Base-by-base conservation (phyloP, 2,888 invertebrate species). In the Parnassius smintheus region DNA sequence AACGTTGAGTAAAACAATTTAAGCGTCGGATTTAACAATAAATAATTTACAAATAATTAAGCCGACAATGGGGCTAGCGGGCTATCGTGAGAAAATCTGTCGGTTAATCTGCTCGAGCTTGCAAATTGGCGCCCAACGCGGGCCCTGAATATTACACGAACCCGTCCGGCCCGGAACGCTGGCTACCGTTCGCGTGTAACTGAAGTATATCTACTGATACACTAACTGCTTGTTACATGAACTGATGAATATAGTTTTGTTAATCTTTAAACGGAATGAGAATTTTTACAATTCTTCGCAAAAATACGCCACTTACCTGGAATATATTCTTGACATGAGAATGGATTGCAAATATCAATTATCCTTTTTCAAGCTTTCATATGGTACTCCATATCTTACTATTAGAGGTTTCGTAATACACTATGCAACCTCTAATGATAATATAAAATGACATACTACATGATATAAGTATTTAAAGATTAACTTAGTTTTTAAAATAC, bases 91-190 rank as follows among this genome's bases (percentile, higher is more conserved):
- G 49, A 45, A 58, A 62, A 58, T 58, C 62, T 58, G 58, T 12
- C 64, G 68, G 64, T 64, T 70, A 70, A 75, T 71, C 71, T 65
- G 68, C 58, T 67, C 56, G 63, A 68, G 65, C 66, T 71, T 68
- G 69, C 70, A 67, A 68, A 68, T 65, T 56, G 61, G 56, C 61
- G 69, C 67, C 68, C 72, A 64, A 48, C 66, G 66, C 63, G 54
- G 72, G 61, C 56, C 59, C 49, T 74, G 70, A 70, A 74, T 73
- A 71, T 72, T 74, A 67, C 66, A 73, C 63, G 68, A 63, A 60
- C 64, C n/a, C 50, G 66, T 64, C 61, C 50, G 64, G 42, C 66
- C 18, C 3, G 35, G 35, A 35, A 8, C 49, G 22, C 2, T 35
- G 8, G 13, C 0, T 48, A 13, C 3, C 55, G 25, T 42, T 8